Evolutionary conservation across 2,797 vertebrate species (phyloP), one percentile per base, ranked within the genome.

Genomic region (Pangasius larnaudii): DNA sequence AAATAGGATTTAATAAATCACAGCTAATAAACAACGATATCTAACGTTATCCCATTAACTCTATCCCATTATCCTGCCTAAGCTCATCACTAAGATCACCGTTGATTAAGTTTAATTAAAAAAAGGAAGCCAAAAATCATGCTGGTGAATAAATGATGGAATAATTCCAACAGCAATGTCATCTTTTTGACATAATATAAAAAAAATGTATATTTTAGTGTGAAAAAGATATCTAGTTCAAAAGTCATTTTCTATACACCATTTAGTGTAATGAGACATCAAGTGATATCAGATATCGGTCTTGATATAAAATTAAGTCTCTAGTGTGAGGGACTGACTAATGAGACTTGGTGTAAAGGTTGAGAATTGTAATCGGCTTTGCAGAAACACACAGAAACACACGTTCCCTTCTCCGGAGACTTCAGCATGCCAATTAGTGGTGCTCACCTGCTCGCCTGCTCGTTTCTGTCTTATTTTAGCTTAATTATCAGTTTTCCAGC

Each of bases 401-500:
- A n/a, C 16, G 0, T 27, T 58, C 24, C 51, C 42, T 49, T 69
- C 85, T 56, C 75, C 46, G 56, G 85, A 86, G 75, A 86, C 58
- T 33, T 2, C 3, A n/a, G 18, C 5, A 22, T 58, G 63, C 49
- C 27, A 82, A 72, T 87, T 87, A 87, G 51, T 10, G 7, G 22
- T 1, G n/a, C 65, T 72, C 69, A 39, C 39, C 36, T 39, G 42
- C 65, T 65, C 61, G 14, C 42, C 49, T 81, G 77, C 79, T 81
- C 8, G 10, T 71, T 71, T 24, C 85, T 86, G 86, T 71, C 18
- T 58, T 56, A 33, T 82, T 46, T 72, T 30, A 46, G 51, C 24
- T 74, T 87, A 82, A 87, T 87, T 82, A 87, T 82, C 51, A 24
- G 86, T 82, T 87, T 61, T 27, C 36, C 63, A 53, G n/a, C 7